A percentile compares a stretch with the other conserved stretches of the same genome.
Conservation (phyloP, 2,113 vertebrate species). For the Setophaga petechia region DNA sequence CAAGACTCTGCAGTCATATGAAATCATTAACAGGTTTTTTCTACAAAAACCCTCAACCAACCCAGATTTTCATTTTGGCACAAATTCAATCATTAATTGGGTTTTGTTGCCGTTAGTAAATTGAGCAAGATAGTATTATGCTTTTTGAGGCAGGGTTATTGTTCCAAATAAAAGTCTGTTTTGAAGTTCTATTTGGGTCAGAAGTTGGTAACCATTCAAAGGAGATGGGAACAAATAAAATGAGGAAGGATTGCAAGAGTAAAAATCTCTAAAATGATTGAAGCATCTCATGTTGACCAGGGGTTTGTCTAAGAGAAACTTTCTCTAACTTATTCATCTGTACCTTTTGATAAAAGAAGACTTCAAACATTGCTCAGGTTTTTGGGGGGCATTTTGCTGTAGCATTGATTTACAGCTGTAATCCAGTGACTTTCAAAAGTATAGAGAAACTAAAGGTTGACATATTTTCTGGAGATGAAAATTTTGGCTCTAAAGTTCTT, state of each 20-base stretch:
- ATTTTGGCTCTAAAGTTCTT: neutral
- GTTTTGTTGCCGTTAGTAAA: slow-evolving; percentile 48
- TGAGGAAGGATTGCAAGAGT: neutral
- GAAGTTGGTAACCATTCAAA: slow-evolving; percentile 1
- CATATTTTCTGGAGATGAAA: neutral
- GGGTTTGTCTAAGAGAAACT: neutral
- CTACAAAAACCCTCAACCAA: neutral
- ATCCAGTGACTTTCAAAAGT: neutral
- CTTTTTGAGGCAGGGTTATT: slow-evolving; percentile 24
- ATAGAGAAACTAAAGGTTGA: neutral
- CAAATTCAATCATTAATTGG: slow-evolving; percentile 22
- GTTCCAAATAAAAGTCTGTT: slow-evolving; percentile 31
- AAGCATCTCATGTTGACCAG: neutral
- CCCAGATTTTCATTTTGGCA: slow-evolving; percentile 39
- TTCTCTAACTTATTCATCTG: neutral
- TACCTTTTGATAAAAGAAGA: neutral
- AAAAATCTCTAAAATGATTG: neutral
- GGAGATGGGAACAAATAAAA: neutral
- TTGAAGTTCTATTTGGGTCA: slow-evolving; percentile 15
- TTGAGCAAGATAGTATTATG: slow-evolving; percentile 24
- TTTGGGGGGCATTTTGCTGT: neutral
- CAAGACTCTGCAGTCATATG: neutral
- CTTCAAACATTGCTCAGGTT: neutral
- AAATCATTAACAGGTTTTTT: neutral
- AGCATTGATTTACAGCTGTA: neutral